Evolutionary conservation across 2,797 vertebrate species (phyloP).

Genomic region (Lycodopsis pacificus): DNA sequence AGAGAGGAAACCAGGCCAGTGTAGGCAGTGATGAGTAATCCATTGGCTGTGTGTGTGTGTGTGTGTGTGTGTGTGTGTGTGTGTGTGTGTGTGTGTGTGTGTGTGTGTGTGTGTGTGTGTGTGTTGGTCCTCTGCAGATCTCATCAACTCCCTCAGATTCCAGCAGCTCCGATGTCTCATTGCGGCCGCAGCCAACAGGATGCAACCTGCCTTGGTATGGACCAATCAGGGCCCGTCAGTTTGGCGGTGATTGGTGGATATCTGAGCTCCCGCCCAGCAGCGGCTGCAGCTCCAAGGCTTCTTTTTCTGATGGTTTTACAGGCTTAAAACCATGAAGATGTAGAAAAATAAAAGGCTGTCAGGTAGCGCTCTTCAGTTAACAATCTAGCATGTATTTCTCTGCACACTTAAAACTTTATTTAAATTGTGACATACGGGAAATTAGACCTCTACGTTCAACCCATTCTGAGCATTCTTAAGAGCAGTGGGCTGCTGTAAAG

Average conservation of each 20-base stretch:
- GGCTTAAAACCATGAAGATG: neutral
- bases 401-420: neutral
- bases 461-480: neutral
- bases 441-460: neutral
- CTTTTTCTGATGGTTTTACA: slow-evolving; percentile 12
- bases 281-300: neutral
- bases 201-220: neutral
- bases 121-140: slow-evolving; percentile 47
- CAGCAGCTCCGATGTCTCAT: slow-evolving; percentile 39
- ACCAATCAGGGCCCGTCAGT: slow-evolving; percentile 29
- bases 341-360: neutral
- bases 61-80: slow-evolving; percentile 27
- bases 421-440: neutral
- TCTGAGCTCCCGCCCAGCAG: slow-evolving; percentile 33
- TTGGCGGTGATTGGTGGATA: neutral
- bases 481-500: too few species aligned
- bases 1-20: slow-evolving; percentile 39
- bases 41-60: slow-evolving; percentile 14
- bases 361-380: neutral
- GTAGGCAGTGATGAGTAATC: slow-evolving; percentile 38
- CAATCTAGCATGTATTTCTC: neutral
- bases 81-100: slow-evolving; percentile 26
- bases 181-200: slow-evolving; percentile 24
- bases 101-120: slow-evolving; percentile 30
- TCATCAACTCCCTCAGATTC: slow-evolving; percentile 54